Evolutionary conservation across 2,113 vertebrate genomes (phyloP).

Genomic region (Hoplias malabaricus): DNA sequence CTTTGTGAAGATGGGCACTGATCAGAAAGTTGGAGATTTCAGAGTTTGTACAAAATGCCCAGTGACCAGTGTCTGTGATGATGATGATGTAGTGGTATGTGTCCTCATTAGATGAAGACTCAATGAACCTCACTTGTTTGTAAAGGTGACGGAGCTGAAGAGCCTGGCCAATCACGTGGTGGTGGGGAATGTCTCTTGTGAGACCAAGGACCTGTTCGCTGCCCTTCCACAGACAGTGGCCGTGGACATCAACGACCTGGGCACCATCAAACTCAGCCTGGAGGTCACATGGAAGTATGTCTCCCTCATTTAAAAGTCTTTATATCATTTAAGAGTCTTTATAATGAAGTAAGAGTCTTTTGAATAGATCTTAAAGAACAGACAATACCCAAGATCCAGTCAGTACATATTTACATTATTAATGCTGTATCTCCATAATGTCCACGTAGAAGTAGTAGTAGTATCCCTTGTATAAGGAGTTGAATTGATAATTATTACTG

Average conservation of each 20-base stretch:
- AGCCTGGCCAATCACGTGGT: conserved; percentile 93
- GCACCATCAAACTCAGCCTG: conserved; percentile 94
- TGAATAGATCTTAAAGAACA: no score
- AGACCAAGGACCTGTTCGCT: conserved; percentile 94
- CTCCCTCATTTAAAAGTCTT: background rate
- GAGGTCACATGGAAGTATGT: conserved; percentile 97
- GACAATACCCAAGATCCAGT: no score
- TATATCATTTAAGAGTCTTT: background rate
- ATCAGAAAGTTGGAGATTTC: no score
- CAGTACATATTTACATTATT: no score
- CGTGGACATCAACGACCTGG: conserved; percentile 95
- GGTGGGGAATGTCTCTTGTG: conserved; percentile 92
- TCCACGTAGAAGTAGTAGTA: no score
- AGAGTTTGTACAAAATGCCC: background rate
- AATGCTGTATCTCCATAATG: no score
- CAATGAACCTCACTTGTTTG: conserved; percentile 38
- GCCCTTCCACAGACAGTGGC: conserved; percentile 91
- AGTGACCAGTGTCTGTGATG: background rate
- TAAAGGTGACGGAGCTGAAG: conserved; percentile 92
- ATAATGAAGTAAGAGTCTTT: no score
- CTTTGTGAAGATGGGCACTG: no score
- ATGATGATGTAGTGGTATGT: background rate
- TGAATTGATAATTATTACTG: background rate
- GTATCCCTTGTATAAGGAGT: background rate
- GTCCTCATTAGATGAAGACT: background rate